phyloP scores from a whole-genome alignment of 2,113 vertebrate genomes.

The Pelecanus crispus region DNA sequence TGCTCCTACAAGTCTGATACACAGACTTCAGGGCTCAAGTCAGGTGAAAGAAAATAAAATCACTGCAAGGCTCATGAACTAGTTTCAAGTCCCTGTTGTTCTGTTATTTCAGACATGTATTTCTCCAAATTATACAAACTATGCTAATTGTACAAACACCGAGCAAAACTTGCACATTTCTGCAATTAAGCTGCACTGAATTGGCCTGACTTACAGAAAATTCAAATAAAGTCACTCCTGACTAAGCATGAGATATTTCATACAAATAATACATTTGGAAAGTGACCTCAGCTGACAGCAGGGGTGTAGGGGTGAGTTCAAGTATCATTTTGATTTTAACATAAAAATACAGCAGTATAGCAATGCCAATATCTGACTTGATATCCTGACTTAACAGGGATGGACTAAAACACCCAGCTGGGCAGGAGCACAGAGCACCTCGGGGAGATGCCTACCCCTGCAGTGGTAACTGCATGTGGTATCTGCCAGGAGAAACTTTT shows the following conservation, averaged over 20 bases:
- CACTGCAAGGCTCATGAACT: not conserved
- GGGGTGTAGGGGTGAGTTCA: not conserved
- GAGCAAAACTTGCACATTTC: not conserved
- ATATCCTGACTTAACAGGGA: not conserved
- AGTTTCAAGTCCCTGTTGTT: not conserved
- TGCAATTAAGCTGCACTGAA: not conserved
- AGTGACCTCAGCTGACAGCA: not conserved
- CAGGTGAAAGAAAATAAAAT: not conserved
- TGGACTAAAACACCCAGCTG: not conserved
- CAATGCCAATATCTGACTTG: not conserved
- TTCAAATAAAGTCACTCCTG: not conserved
- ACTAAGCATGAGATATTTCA: not conserved
- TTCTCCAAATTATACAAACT: not conserved
- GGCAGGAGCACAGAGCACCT: fast-evolving
- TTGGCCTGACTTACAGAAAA: not conserved
- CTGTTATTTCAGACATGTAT: not conserved
- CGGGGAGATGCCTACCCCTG: not conserved
- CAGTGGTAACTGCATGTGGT: not conserved
- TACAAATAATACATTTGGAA: not conserved
- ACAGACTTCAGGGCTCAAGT: not conserved
- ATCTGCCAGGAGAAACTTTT: not conserved
- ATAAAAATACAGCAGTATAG: not conserved
- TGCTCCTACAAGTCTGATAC: not conserved
- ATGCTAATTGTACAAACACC: not conserved
- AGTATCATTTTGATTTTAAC: not conserved